A percentile compares a stretch with the other conserved stretches of the same genome.
phyloP scores from a whole-genome alignment of 2,797 vertebrate genomes.

The Smutsia temminckii region DNA sequence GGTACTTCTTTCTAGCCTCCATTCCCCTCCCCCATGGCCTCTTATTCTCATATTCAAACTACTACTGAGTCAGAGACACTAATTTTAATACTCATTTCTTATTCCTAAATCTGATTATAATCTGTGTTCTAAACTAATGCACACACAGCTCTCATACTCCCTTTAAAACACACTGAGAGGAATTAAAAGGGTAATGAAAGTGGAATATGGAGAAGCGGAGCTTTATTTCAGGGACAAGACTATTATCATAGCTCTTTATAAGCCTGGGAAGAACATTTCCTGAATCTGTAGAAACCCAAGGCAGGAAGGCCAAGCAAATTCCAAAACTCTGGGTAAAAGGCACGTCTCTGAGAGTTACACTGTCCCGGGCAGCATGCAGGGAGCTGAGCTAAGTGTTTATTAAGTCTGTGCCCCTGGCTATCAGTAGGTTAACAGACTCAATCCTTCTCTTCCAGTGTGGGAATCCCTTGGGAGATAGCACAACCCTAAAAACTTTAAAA shows the following conservation, averaged over 20 bases:
- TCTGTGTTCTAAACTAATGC: neutral
- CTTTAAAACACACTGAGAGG: neutral
- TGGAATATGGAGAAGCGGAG: neutral
- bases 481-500: slow-evolving; percentile 45
- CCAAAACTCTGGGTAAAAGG: neutral
- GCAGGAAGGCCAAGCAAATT: neutral
- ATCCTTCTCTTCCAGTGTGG: neutral
- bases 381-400: slow-evolving; percentile 3
- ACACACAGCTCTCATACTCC: neutral
- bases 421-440: neutral
- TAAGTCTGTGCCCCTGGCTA: slow-evolving; percentile 39
- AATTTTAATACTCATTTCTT: neutral
- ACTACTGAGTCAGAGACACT: slow-evolving; percentile 27
- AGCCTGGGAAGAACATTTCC: neutral
- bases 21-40: neutral
- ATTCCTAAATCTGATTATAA: neutral
- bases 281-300: neutral
- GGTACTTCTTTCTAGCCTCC: neutral
- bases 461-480: neutral
- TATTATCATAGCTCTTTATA: neutral
- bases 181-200: neutral
- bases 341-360: neutral
- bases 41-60: neutral
- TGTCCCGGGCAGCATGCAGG: neutral
- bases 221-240: neutral